Base-by-base conservation (phyloP, 2,797 vertebrate species). In the Lateolabrax maculatus region DNA sequence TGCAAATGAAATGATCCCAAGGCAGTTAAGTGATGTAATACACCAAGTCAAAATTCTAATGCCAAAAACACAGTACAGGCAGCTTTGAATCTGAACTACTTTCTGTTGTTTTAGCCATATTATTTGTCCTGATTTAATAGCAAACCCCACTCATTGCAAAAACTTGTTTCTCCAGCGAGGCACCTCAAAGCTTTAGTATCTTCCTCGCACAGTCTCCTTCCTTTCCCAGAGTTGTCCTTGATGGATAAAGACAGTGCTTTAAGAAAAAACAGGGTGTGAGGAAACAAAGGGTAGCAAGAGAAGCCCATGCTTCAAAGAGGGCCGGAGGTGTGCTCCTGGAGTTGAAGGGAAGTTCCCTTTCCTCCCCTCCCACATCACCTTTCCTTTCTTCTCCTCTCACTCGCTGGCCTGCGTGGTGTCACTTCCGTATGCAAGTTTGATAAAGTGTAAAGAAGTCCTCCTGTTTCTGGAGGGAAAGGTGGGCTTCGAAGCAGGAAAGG, bases 391-490 rank as follows among this genome's bases (percentile, higher is more conserved):
- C 76, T 84, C 75, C 29, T 65, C 68, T 77, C 43, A 15, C 58
- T 84, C 11, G 34, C 72, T 48, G 68, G 49, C 65, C 79, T n/a
- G 58, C 6, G n/a, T 70, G 27, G 71, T 67, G 84, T 61, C 79
- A 81, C 87, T 79, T 85, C 81, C 51, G 69, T 82, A 79, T 89
- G 77, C 62, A 88, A 81, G 84, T 89, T 91, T 91, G 75, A 87
- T 89, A 85, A 90, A 89, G 75, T 80, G 74, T 83, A 84, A 86
- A 88, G 61, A 63, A 84, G 83, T 86, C 81, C 75, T 87, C 70
- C 58, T 48, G 70, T 65, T 66, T 81, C 29, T 51, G 57, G 66
- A 44, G 39, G 36, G 66, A 75, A 82, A 65, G 58, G n/a, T 67
- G 60, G 73, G 53, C 43, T 79, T 69, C 46, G 9, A 29, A 39